Conservation (phyloP, 2,797 vertebrate species). For the Garrulus glandarius region DNA sequence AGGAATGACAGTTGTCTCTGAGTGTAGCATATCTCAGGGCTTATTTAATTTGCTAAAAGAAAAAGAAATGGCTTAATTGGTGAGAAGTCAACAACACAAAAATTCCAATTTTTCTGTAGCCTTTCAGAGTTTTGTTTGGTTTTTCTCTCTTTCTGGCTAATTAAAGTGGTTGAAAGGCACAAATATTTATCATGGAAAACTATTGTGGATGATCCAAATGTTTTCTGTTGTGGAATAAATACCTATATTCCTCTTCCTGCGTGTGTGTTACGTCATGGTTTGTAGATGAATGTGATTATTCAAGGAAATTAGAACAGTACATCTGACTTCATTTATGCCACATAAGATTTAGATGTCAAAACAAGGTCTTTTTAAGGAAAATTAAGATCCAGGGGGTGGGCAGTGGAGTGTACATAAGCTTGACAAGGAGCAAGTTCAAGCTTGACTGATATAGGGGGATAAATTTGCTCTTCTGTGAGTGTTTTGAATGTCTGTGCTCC, state of each 20-base stretch:
- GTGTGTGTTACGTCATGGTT: background rate
- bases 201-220: background rate
- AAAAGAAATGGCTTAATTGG: background rate
- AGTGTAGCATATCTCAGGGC: background rate
- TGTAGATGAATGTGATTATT: background rate
- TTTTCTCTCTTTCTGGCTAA: background rate
- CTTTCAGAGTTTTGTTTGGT: background rate
- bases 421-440: background rate
- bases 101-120: background rate
- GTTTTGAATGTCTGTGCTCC: background rate
- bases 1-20: background rate
- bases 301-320: background rate
- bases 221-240: background rate
- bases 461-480: background rate
- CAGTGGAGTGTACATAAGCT: background rate
- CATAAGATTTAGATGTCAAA: background rate
- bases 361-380: background rate
- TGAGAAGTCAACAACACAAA: background rate
- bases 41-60: background rate
- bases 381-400: background rate
- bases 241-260: background rate
- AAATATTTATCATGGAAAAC: background rate
- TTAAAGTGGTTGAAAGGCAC: background rate
- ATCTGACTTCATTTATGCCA: background rate
- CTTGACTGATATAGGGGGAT: background rate